Evolutionary conservation across 2,888 invertebrate species (phyloP).

Genomic region (Galeruca laticollis): DNA sequence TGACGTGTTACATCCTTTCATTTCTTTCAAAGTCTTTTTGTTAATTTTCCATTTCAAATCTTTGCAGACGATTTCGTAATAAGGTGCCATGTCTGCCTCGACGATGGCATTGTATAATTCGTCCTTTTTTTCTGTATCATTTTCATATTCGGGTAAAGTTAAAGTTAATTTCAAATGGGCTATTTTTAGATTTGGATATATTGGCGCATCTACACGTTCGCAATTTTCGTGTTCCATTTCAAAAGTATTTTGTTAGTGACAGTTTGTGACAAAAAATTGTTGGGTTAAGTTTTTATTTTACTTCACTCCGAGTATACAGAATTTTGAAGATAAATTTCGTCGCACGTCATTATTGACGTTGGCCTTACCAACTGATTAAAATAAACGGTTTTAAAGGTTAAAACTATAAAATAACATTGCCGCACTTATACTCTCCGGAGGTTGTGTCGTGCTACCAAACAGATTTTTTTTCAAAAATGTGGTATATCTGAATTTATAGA

Average conservation of each 20-base stretch:
- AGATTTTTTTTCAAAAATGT: too few species aligned
- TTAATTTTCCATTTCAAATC: constrained; percentile 68
- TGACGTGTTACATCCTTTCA: constrained; percentile 55
- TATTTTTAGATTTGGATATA: constrained; percentile 59
- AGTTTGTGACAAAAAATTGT: constrained; percentile 1
- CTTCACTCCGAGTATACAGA: too few species aligned
- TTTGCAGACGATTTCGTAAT: constrained; percentile 71
- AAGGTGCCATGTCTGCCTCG: constrained; percentile 74
- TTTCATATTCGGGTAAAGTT: constrained; percentile 67
- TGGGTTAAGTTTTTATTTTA: too few species aligned
- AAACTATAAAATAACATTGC: too few species aligned
- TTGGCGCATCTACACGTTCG: constrained; percentile 45
- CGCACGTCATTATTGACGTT: too few species aligned
- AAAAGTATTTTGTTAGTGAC: background rate
- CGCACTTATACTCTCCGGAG: too few species aligned
- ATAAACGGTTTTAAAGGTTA: too few species aligned
- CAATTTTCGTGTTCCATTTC: constrained; percentile 45
- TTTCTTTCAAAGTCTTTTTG: constrained; percentile 47
- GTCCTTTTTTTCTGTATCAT: constrained; percentile 63
- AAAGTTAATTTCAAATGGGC: constrained; percentile 72
- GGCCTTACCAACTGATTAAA: too few species aligned
- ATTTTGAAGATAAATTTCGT: too few species aligned
- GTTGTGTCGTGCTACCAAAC: too few species aligned
- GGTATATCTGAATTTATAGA: too few species aligned
- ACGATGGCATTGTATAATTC: constrained; percentile 68